These are phyloP conservation scores for Ceratina japonica DNA, from an alignment of 1,140 invertebrate species.

Conservation along the genomic window DNA sequence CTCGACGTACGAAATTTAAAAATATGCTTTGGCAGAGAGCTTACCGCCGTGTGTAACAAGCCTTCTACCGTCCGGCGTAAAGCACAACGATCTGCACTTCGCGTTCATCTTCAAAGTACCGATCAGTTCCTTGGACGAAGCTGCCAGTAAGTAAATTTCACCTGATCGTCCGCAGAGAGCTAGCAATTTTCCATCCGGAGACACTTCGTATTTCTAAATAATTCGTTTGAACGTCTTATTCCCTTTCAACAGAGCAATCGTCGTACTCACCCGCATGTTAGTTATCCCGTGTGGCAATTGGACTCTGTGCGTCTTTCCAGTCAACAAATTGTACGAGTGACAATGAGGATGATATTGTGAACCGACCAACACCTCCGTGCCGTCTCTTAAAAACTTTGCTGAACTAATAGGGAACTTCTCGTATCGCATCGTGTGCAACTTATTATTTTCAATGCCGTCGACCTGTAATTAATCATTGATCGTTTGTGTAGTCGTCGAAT, in stretches of 20 bases:
- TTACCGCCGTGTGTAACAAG: slow-evolving; percentile 82
- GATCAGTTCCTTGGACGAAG: slow-evolving; percentile 88
- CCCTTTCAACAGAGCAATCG: background rate
- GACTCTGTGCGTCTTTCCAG: slow-evolving; percentile 84
- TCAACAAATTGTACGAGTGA: slow-evolving; percentile 90
- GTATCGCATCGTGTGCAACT: slow-evolving; percentile 89
- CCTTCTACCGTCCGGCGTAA: slow-evolving; percentile 84
- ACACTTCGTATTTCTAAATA: slow-evolving; percentile 86
- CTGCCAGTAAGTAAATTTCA: slow-evolving; percentile 87
- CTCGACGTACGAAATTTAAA: background rate
- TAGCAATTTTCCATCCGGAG: slow-evolving; percentile 89
- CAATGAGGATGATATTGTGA: slow-evolving; percentile 82
- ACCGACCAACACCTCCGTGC: slow-evolving; percentile 86
- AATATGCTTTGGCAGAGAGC: background rate
- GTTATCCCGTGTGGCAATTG: slow-evolving; percentile 82
- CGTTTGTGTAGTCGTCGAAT: too few relatives aligned
- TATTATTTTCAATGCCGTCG: slow-evolving; percentile 90
- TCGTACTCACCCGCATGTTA: slow-evolving; percentile 80
- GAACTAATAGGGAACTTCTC: slow-evolving; percentile 85
- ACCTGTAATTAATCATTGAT: slow-evolving; percentile 77
- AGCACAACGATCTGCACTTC: slow-evolving; percentile 84
- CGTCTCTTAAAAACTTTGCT: slow-evolving; percentile 86
- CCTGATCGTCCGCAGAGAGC: slow-evolving; percentile 87
- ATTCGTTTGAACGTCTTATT: slow-evolving; percentile 40
- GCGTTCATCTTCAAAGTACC: slow-evolving; percentile 89